phyloP scores from a whole-genome alignment of 1,140 invertebrate species.

The Zaprionus ornatus region DNA sequence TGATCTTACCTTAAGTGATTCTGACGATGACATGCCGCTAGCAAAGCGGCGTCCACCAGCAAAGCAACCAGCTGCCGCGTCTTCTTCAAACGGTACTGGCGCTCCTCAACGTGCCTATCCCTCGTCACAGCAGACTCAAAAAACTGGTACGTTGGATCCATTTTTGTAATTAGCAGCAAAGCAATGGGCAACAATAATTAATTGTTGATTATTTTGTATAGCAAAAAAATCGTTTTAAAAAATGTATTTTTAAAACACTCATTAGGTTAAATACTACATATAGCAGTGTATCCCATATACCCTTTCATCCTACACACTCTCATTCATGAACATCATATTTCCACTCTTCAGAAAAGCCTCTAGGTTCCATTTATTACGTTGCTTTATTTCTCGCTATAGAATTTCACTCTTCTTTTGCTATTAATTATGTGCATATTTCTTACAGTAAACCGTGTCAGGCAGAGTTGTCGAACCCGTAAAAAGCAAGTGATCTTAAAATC shows the following conservation, averaged over 20 bases:
- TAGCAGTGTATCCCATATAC: neutral
- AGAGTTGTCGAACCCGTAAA: neutral
- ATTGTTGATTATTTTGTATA: constrained; percentile 44
- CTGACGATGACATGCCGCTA: constrained; percentile 84
- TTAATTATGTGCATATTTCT: neutral
- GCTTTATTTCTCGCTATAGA: constrained; percentile 8
- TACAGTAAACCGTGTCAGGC: neutral
- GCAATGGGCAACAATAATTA: constrained; percentile 37
- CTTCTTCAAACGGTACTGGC: constrained; percentile 77
- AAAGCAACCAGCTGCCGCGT: constrained; percentile 60
- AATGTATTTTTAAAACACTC: constrained; percentile 47
- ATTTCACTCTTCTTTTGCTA: neutral
- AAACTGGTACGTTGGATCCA: constrained; percentile 83
- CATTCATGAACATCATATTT: neutral
- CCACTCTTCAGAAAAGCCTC: neutral
- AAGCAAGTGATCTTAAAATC: too few species aligned
- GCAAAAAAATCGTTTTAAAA: constrained; percentile 38
- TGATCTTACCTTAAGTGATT: constrained; percentile 84
- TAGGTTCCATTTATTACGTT: constrained; percentile 7
- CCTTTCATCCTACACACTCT: constrained; percentile 8
- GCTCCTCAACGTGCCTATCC: constrained; percentile 69
- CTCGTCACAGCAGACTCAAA: constrained; percentile 66
- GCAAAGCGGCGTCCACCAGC: constrained; percentile 78
- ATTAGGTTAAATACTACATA: constrained; percentile 45
- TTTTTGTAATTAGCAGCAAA: constrained; percentile 73